These are phyloP conservation scores for Rhopalosiphum padi DNA, from an alignment of 1,140 invertebrate genomes.

Conservation along the genomic window DNA sequence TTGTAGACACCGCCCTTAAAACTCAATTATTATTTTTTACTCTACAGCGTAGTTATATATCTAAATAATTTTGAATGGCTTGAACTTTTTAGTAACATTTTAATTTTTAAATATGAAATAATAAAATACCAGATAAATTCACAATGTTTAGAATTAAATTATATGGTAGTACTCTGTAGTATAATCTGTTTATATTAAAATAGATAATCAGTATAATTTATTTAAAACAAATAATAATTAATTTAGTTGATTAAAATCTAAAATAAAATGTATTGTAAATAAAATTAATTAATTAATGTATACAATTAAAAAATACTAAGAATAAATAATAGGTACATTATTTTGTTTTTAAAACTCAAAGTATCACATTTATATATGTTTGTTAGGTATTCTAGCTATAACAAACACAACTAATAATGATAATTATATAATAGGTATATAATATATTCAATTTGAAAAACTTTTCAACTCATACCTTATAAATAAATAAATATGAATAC, in stretches of 20 bases:
- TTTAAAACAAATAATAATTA: background rate
- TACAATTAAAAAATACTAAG: background rate
- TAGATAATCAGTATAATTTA: background rate
- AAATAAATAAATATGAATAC: background rate
- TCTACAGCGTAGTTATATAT: background rate
- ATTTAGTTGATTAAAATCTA: background rate
- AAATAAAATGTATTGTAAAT: background rate
- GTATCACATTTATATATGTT: too few relatives aligned
- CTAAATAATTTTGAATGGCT: background rate
- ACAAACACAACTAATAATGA: background rate
- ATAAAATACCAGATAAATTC: background rate
- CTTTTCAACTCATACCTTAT: background rate
- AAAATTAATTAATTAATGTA: background rate
- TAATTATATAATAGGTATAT: background rate
- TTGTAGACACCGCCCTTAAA: background rate
- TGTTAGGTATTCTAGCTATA: background rate
- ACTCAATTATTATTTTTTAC: background rate
- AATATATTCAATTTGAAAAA: background rate
- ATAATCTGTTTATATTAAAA: background rate
- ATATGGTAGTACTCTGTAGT: background rate
- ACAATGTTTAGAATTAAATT: background rate
- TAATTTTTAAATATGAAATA: background rate
- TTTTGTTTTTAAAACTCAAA: background rate
- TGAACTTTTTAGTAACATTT: background rate
- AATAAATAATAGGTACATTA: background rate